Evolutionary conservation across 2,113 vertebrate genomes (phyloP).

Genomic region (Bothrops jararaca): DNA sequence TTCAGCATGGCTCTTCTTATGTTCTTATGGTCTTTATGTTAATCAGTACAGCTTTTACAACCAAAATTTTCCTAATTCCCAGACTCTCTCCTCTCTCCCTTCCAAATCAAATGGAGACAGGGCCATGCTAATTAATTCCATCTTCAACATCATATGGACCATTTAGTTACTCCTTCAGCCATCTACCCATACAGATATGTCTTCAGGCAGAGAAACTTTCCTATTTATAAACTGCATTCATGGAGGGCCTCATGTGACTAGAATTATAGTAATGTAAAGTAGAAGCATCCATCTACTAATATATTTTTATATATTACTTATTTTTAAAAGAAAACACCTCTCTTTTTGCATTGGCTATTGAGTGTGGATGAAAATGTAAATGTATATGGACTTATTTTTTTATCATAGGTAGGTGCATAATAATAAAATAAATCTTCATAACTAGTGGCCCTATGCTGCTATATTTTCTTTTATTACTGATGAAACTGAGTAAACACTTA

Average conservation of each 20-base stretch:
- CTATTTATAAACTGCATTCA: neutral
- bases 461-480: conserved; percentile 24
- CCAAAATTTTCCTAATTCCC: neutral
- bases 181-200: neutral
- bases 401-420: neutral
- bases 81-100: neutral
- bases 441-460: neutral
- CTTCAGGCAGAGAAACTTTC: neutral
- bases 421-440: neutral
- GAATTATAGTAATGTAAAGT: neutral
- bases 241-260: neutral
- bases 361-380: neutral
- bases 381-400: conserved; percentile 10
- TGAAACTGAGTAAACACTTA: neutral
- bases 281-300: neutral
- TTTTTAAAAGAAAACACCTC: neutral
- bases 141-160: neutral
- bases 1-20: too few species aligned
- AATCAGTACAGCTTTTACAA: neutral
- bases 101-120: neutral
- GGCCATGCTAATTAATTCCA: neutral
- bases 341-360: neutral
- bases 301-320: neutral
- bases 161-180: neutral
- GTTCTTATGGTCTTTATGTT: too few species aligned